Evolutionary conservation across 2,113 vertebrate species (phyloP), one percentile per base, ranked within the genome.

Genomic region (Cathartes aura): DNA sequence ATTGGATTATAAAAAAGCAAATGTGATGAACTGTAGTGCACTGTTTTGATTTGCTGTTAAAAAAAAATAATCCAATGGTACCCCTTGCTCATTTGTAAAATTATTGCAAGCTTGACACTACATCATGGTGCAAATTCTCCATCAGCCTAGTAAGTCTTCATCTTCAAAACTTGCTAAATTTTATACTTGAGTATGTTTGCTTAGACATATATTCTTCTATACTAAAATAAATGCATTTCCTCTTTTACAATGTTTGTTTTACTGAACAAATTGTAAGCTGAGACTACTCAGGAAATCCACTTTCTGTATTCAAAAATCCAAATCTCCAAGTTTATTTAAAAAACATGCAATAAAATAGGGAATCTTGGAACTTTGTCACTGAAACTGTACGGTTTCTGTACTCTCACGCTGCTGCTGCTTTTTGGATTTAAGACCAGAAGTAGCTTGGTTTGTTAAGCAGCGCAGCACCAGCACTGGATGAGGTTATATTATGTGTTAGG

Each of bases 1-100:
- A 59, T 95, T 96, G 52, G 82, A 95, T 91, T 96, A 90, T 83
- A 93, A 96, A 96, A 67, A 96, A 73, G 36, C 76, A 96, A 87
- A 96, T 72, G 19, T 89, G 82, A 96, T 96, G 67, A 97, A 91
- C 45, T 93, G 22, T 95, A 96, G 90, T 94, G 89, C 87, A 94
- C 56, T 97, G 82, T 93, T 98, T 76, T 94, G 88, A 90, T 97
- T 97, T 97, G 75, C 59, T 87, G 20, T 91, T 72, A 59, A 59
- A 86, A 83, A 76, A 76, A 71, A 91, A 23, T 72, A 93, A 86
- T 88, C 27, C 30, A 67, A 0, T 75, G 3, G 2, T 70, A 66
- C 12, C 10, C 18, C 12, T 89, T 92, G 59, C n/a, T 68, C 72
- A 56, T 87, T 74, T 87, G 52, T 90, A 89, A 88, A 96, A 90